phyloP scores from a whole-genome alignment of 53 echinoderm and acorn worm genomes.

The Patiria pectinifera region DNA sequence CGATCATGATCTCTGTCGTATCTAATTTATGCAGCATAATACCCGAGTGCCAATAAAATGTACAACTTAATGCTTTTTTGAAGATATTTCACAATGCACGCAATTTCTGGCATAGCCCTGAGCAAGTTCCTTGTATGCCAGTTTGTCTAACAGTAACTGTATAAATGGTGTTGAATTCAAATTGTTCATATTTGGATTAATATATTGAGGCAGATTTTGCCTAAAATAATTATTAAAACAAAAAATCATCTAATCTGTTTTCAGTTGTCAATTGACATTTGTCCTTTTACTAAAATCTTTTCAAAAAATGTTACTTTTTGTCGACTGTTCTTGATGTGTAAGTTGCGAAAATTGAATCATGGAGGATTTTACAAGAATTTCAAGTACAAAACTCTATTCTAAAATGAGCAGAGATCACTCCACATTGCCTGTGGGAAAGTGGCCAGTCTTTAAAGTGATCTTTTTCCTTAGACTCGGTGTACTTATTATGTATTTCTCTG shows the following conservation, averaged over 20 bases:
- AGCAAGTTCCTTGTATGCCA: not conserved
- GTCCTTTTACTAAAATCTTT: too few relatives aligned
- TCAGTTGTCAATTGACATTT: too few relatives aligned
- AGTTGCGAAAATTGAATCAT: too few relatives aligned
- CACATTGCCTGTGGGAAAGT: too few relatives aligned
- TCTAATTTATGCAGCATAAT: not conserved
- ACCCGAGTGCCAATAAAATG: not conserved
- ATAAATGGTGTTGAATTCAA: not conserved
- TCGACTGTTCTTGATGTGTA: not conserved
- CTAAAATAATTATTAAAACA: too few relatives aligned
- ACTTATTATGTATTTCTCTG: too few relatives aligned
- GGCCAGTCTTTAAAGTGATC: too few relatives aligned
- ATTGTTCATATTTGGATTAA: not conserved
- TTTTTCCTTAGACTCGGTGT: too few relatives aligned
- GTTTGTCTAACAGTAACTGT: not conserved
- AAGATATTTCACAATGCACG: not conserved
- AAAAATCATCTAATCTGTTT: too few relatives aligned
- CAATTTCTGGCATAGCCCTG: not conserved
- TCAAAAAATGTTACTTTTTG: too few relatives aligned
- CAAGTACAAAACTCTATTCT: not conserved
- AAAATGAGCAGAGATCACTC: too few relatives aligned
- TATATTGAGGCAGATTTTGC: too few relatives aligned
- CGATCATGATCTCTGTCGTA: not conserved
- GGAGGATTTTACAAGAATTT: not conserved
- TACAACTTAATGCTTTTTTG: not conserved